Percentiles rank a stretch among this genome's conserved stretches.
phyloP scores from a whole-genome alignment of 2,797 vertebrate species.

The Parauchenoglanis punctatus region DNA sequence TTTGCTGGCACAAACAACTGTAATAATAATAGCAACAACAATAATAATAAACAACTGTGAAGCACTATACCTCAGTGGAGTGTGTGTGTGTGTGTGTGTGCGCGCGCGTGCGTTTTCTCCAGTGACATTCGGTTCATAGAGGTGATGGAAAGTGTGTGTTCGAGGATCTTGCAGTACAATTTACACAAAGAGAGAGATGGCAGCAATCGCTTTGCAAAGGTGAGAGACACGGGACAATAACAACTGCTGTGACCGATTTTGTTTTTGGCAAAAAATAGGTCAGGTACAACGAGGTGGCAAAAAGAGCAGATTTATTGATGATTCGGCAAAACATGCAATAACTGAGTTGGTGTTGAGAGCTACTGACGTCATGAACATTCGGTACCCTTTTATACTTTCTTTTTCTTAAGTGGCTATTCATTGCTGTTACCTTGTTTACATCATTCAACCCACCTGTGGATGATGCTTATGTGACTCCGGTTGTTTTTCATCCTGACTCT shows the following conservation, averaged over 20 bases:
- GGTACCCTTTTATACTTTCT: too few species aligned
- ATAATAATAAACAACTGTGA: neutral
- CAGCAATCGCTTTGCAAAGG: constrained; percentile 97
- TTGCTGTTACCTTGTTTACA: too few species aligned
- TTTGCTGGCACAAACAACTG: neutral
- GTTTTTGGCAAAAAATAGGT: neutral
- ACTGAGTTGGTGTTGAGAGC: too few species aligned
- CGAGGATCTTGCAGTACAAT: constrained; percentile 90
- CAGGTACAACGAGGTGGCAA: too few species aligned
- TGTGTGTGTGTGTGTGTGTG: neutral
- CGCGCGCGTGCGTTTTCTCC: constrained; percentile 31
- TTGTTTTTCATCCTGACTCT: too few species aligned
- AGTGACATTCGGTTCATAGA: constrained; percentile 95
- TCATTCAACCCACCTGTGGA: too few species aligned
- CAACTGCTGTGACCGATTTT: neutral
- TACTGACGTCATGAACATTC: too few species aligned
- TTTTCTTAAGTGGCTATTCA: too few species aligned
- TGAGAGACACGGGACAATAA: constrained; percentile 48
- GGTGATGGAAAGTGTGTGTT: constrained; percentile 92
- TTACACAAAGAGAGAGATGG: constrained; percentile 93
- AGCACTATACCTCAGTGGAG: neutral
- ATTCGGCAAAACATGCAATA: too few species aligned
- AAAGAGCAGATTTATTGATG: too few species aligned
- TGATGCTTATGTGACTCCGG: too few species aligned
- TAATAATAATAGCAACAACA: neutral